These are phyloP conservation scores for Alligator mississippiensis DNA, from an alignment of 2,113 vertebrate genomes.

Conservation along the genomic window DNA sequence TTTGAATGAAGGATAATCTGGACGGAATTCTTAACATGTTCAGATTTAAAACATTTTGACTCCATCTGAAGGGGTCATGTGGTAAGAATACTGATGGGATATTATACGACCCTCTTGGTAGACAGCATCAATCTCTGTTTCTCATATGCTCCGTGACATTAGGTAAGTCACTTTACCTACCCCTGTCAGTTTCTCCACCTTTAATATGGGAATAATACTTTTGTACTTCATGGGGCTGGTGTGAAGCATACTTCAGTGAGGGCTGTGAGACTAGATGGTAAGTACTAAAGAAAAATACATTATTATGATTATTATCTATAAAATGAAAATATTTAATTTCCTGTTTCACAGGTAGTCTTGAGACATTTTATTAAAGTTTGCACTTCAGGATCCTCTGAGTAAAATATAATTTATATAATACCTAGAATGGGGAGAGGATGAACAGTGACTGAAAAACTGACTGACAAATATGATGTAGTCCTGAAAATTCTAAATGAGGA, in stretches of 20 bases:
- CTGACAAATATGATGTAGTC: not conserved
- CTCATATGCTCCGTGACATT: not conserved
- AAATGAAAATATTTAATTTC: not conserved
- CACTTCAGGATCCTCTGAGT: not conserved
- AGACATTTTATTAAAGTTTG: not conserved
- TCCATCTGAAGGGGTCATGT: not conserved
- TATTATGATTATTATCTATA: not conserved
- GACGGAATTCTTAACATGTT: not conserved
- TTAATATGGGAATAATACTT: not conserved
- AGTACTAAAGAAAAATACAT: not conserved
- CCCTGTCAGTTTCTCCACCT: not conserved
- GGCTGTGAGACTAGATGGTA: not conserved
- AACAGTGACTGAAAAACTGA: not conserved
- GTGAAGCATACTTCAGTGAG: not conserved
- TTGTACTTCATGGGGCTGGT: not conserved
- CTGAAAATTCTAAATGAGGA: not conserved
- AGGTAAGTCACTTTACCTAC: not conserved
- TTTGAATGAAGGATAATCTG: not conserved
- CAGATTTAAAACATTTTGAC: not conserved
- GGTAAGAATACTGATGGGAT: not conserved
- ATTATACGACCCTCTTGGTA: not conserved
- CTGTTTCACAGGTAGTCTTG: not conserved
- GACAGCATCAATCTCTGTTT: not conserved
- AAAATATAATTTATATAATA: not conserved
- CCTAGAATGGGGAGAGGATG: not conserved